These are phyloP conservation scores for Lepus timidus DNA, from an alignment of 2,113 vertebrate species.

Conservation along the genomic window DNA sequence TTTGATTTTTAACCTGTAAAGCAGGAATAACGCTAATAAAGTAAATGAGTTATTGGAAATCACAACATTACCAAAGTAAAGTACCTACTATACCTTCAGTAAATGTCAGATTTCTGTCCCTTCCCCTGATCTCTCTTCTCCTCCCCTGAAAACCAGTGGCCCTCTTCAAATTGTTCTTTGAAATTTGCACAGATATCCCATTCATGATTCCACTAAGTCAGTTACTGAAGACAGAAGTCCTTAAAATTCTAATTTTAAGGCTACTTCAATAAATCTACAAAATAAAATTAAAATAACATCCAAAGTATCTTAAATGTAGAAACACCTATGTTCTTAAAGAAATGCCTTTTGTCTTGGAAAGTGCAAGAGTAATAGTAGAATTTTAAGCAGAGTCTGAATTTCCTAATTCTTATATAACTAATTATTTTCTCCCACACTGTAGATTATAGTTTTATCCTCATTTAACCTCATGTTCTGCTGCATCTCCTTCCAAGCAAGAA, in stretches of 20 bases:
- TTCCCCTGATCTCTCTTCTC: neutral
- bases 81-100: neutral
- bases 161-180: neutral
- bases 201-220: neutral
- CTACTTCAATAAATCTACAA: neutral
- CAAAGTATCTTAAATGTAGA: neutral
- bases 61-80: neutral
- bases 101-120: neutral
- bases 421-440: neutral
- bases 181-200: neutral
- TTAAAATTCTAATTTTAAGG: neutral
- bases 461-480: neutral
- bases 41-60: neutral
- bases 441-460: neutral
- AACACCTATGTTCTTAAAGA: neutral
- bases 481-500: neutral
- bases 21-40: neutral
- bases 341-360: neutral
- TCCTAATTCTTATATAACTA: neutral
- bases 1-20: neutral
- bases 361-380: neutral
- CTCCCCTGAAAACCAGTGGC: neutral
- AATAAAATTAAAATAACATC: neutral
- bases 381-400: neutral
- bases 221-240: neutral